Conservation (phyloP, 2,888 invertebrate species). For the Chalcis sispes region DNA sequence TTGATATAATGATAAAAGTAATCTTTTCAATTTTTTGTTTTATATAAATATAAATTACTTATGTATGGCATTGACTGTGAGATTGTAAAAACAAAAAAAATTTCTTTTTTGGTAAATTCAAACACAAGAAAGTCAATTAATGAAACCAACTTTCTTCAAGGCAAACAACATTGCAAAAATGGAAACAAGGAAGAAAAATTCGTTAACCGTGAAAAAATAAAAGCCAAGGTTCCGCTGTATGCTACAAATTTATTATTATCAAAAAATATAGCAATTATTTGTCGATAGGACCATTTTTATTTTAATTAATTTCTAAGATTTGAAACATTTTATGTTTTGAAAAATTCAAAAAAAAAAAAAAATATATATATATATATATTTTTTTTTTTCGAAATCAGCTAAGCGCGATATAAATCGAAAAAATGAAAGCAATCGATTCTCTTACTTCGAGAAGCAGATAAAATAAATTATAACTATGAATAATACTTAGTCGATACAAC, state of each 20-base stretch:
- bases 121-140: conserved; percentile 26
- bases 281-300: too few relatives aligned
- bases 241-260: not conserved
- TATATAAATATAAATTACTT: not conserved
- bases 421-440: conserved; percentile 38
- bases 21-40: not conserved
- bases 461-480: conserved; percentile 24
- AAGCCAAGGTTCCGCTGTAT: conserved; percentile 8
- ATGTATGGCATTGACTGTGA: conserved; percentile 2
- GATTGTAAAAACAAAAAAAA: conserved; percentile 18
- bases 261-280: not conserved
- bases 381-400: conserved; percentile 5
- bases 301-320: conserved; percentile 6
- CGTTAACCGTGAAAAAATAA: not conserved
- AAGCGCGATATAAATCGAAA: conserved; percentile 34
- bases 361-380: too few relatives aligned
- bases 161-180: conserved; percentile 33
- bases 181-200: conserved; percentile 27
- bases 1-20: too few relatives aligned
- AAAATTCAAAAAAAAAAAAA: not conserved
- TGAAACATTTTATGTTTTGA: not conserved
- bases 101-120: not conserved
- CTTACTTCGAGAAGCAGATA: conserved; percentile 11
- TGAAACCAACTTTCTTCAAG: conserved; percentile 26
- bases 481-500: conserved; percentile 6